Conservation (phyloP, 2,888 invertebrate genomes). For the Minunthozetes semirufus region DNA sequence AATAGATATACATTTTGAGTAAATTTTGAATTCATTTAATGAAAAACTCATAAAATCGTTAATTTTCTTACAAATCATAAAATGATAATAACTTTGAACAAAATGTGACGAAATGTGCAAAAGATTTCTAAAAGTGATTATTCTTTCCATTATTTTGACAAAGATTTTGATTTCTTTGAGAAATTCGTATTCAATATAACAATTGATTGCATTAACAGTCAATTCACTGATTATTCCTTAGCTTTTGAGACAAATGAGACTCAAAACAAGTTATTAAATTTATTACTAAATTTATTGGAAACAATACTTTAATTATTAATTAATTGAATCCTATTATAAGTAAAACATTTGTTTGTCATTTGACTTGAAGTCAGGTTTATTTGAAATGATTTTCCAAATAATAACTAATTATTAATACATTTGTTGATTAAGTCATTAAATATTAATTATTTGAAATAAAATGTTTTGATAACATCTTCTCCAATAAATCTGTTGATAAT, state of each 20-base stretch:
- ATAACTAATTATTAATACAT: background rate
- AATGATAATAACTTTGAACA: background rate
- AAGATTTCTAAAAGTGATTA: background rate
- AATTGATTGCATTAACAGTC: background rate
- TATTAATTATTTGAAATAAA: constrained; percentile 13
- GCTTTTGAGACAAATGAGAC: too few species aligned
- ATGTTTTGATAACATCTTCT: constrained; percentile 12
- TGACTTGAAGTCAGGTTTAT: background rate
- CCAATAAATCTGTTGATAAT: background rate
- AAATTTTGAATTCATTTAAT: background rate
- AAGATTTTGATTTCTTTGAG: background rate
- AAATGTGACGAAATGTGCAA: constrained; percentile 1
- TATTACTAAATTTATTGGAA: too few species aligned
- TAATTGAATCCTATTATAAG: too few species aligned
- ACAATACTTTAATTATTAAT: too few species aligned
- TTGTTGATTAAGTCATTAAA: background rate
- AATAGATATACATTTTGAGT: constrained; percentile 1
- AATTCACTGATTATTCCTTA: background rate
- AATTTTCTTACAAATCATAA: background rate
- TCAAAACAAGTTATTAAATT: too few species aligned
- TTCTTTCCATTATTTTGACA: background rate
- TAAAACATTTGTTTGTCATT: background rate
- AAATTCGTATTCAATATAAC: background rate
- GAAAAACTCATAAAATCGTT: background rate
- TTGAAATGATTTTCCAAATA: background rate